Evolutionary conservation across 2,113 vertebrate species (phyloP).

Genomic region (Nannospalax galili): DNA sequence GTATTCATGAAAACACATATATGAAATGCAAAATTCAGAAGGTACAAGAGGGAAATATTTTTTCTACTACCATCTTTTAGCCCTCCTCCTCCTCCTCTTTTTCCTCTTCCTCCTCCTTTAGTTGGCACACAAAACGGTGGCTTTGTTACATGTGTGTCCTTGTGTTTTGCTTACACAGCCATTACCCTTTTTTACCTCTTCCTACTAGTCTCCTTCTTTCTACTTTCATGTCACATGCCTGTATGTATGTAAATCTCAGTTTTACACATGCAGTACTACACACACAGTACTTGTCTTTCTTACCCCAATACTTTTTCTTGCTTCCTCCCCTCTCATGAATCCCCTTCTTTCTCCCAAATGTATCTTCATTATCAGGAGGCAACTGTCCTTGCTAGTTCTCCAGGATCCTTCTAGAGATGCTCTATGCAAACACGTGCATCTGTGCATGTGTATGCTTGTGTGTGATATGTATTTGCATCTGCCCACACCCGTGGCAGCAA

Average conservation of each 20-base stretch:
- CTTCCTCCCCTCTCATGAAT: neutral
- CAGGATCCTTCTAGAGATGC: neutral
- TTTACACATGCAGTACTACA: neutral
- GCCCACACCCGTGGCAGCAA: neutral
- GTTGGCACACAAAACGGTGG: neutral
- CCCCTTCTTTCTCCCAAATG: neutral
- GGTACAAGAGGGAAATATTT: neutral
- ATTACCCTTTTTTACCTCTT: neutral
- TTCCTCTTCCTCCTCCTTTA: neutral
- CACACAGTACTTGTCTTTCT: neutral
- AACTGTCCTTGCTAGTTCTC: neutral
- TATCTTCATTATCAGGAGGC: neutral
- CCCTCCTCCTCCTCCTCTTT: no score
- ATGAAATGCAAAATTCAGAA: neutral
- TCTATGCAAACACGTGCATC: neutral
- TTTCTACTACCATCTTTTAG: neutral
- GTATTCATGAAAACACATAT: neutral
- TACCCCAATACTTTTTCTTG: neutral
- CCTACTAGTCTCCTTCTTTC: neutral
- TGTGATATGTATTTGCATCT: neutral
- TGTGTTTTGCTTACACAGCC: neutral
- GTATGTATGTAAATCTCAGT: neutral
- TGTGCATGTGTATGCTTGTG: neutral
- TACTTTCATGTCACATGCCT: neutral
- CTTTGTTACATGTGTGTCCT: neutral